Base-by-base conservation (phyloP, 53 echinoderm and acorn worm species). In the Temnopleurus reevesii region DNA sequence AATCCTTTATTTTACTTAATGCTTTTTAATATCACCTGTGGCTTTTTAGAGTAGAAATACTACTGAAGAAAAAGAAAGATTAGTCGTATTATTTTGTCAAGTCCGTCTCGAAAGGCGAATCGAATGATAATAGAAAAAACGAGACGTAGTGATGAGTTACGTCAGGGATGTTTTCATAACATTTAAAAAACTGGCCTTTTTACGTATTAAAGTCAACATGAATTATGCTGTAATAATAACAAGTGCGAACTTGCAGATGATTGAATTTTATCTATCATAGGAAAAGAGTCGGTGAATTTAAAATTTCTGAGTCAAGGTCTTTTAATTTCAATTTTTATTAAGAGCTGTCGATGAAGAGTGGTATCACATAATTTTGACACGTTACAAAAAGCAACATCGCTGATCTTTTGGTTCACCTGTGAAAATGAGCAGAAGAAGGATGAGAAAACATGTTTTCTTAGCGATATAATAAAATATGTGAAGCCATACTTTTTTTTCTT, bases 211-310 rank as follows among this genome's bases (percentile, higher is more conserved):
- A 19, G 2, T 19, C 9, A 19, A 66, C 6, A 36, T 34, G 41
- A 41, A 71, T n/a, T 21, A 71, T 71, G 71, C 43, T 13, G 38
- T 38, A 41, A 71, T 41, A 71, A 71, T 41, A 71, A 71, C 71
- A 71, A 43, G 71, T 21, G n/a, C n/a, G 41, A 21, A 27, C 17
- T 2, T 17, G 38, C 71, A 21, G 71, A 71, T 41, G 41, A 71
- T 43, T 38, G 2, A 0, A 71, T 41, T 71, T 38, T n/a, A n/a
- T n/a, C 2, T 38, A 21, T 71, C 1, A 38, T 71, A 71, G 18
- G 71, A 41, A 71, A 38, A 41, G 41, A 36, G 21, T 41, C 21
- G 2, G n/a, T 71, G 33, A 0, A 41, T 3, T 2, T 21, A 41
- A 18, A n/a, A 33, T 18, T 35, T 36, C 49, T 12, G 10, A 35